These are phyloP conservation scores for Allolobophora icterica DNA, from an alignment of 2,888 invertebrate species.

Conservation along the genomic window DNA sequence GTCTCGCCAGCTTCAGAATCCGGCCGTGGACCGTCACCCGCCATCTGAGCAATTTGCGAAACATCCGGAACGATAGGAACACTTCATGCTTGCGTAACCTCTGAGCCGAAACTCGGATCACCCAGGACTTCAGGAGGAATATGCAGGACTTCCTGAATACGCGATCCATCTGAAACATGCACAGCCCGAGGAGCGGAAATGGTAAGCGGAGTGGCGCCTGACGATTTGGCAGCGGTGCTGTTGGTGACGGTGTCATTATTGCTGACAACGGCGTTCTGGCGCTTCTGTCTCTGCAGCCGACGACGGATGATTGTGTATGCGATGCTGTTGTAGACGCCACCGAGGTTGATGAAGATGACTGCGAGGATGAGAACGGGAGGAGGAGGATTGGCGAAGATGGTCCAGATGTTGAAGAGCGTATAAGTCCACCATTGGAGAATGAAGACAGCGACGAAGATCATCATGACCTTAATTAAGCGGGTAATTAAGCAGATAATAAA, in stretches of 20 bases:
- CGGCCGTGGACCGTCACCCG: too few species aligned
- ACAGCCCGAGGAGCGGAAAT: not conserved
- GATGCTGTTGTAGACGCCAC: conserved; percentile 40
- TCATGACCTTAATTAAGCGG: conserved; percentile 31
- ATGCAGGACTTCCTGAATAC: not conserved
- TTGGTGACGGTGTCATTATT: too few species aligned
- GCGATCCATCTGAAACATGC: not conserved
- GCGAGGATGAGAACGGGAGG: conserved; percentile 28
- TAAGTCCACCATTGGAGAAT: conserved; percentile 40
- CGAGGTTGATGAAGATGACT: conserved; percentile 40
- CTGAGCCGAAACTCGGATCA: not conserved
- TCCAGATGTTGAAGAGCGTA: conserved; percentile 33
- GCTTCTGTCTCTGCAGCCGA: not conserved
- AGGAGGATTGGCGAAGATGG: not conserved
- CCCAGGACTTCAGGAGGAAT: not conserved
- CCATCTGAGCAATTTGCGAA: not conserved
- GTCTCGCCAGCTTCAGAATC: not conserved
- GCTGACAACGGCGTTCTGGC: not conserved
- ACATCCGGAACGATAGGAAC: not conserved
- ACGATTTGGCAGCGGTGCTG: not conserved
- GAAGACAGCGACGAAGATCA: conserved; percentile 42
- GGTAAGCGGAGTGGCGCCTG: not conserved
- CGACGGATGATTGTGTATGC: conserved; percentile 24
- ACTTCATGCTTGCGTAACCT: not conserved
- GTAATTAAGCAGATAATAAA: too few species aligned